Evolutionary conservation across 2,797 vertebrate genomes (phyloP).

Genomic region (Acipenser transmontanus): DNA sequence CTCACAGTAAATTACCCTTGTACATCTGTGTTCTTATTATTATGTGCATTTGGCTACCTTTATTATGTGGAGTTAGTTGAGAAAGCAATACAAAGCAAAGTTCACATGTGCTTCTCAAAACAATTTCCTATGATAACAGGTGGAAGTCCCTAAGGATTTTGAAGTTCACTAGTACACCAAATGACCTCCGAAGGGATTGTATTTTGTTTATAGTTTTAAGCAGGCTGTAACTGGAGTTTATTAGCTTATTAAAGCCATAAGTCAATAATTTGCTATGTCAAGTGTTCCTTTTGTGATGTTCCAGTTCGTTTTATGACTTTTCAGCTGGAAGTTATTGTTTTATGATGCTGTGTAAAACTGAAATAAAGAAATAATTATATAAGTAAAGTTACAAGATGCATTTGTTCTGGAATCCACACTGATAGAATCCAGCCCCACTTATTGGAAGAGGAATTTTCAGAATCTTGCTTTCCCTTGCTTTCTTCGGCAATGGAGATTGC

Average conservation of each 20-base stretch:
- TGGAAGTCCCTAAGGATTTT: too few relatives aligned
- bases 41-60: too few relatives aligned
- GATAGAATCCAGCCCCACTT: neutral
- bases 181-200: constrained; percentile 35
- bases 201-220: constrained; percentile 33
- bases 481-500: too few relatives aligned
- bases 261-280: constrained; percentile 35
- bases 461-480: neutral
- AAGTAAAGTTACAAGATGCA: constrained; percentile 8
- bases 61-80: too few relatives aligned
- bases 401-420: neutral
- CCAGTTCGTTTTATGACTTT: constrained; percentile 52
- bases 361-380: constrained; percentile 23
- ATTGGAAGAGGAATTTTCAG: neutral
- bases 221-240: constrained; percentile 54
- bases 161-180: constrained; percentile 15
- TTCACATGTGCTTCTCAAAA: too few relatives aligned
- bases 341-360: constrained; percentile 32
- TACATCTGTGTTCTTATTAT: too few relatives aligned
- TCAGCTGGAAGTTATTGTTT: constrained; percentile 59
- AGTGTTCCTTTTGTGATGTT: constrained; percentile 51
- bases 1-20: too few relatives aligned
- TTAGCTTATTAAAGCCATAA: constrained; percentile 58
- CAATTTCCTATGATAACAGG: too few relatives aligned
- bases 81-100: too few relatives aligned